A percentile compares a stretch with the other conserved stretches of the same genome.
Conservation (phyloP, 2,113 vertebrate species). For the Delphinus delphis region DNA sequence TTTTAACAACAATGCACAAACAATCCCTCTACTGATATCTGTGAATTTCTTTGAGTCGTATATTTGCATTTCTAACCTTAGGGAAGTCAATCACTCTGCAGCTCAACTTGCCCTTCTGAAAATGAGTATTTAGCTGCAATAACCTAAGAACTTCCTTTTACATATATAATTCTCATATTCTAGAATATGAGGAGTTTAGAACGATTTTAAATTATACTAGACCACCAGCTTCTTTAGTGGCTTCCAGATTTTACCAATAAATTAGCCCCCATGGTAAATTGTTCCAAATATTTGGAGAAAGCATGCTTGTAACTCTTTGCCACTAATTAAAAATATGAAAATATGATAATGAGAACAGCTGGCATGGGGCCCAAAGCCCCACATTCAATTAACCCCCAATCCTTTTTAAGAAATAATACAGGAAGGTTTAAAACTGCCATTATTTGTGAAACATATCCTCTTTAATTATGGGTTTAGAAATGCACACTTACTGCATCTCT, state of each 20-base stretch:
- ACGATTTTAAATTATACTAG: not conserved
- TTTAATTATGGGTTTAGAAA: not conserved
- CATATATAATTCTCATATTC: not conserved
- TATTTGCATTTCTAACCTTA: slow-evolving; percentile 1
- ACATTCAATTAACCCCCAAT: slow-evolving; percentile 28
- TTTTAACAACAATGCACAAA: not conserved
- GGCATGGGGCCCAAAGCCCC: not conserved
- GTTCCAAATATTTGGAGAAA: not conserved
- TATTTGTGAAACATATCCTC: not conserved
- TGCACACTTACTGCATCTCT: not conserved
- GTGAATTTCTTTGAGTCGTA: not conserved
- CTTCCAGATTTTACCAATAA: not conserved
- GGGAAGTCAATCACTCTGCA: not conserved
- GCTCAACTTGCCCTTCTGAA: not conserved
- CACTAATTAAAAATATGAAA: not conserved
- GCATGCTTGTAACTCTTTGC: not conserved
- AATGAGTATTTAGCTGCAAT: not conserved
- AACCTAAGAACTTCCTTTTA: not conserved
- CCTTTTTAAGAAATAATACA: not conserved
- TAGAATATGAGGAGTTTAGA: not conserved
- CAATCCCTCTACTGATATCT: not conserved
- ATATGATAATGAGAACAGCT: not conserved
- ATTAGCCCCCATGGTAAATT: not conserved
- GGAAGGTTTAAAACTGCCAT: not conserved
- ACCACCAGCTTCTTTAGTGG: not conserved